Percentiles rank a stretch among this genome's conserved stretches.
Conservation (phyloP, 2,113 vertebrate species). For the Xenus cinereus region DNA sequence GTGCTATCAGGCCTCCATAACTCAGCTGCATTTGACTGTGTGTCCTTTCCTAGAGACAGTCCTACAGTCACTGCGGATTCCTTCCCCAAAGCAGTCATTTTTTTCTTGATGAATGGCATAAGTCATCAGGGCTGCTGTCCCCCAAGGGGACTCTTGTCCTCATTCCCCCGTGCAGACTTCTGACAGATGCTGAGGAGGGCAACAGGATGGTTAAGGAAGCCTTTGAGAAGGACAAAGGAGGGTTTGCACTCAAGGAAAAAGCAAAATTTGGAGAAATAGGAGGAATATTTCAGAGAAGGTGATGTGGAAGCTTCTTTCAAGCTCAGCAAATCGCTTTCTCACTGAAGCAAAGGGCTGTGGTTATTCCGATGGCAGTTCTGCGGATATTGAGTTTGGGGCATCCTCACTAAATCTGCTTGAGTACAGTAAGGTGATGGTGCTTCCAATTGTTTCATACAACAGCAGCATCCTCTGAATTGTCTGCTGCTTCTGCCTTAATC, state of each 20-base stretch:
- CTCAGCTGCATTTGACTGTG: neutral
- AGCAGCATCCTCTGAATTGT: slow-evolving; percentile 20
- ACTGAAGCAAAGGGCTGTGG: neutral
- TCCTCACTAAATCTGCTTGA: neutral
- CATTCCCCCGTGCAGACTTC: neutral
- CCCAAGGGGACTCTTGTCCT: neutral
- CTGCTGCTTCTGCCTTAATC: slow-evolving; percentile 51
- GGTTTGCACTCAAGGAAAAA: neutral
- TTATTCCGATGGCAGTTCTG: neutral
- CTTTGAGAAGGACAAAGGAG: neutral
- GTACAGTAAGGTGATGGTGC: neutral
- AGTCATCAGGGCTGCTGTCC: neutral
- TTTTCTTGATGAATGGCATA: neutral
- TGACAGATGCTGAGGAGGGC: neutral
- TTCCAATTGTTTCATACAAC: neutral
- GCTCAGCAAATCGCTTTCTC: neutral
- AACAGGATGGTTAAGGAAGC: neutral
- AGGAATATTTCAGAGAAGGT: neutral
- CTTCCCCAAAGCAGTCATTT: neutral
- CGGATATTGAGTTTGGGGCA: neutral
- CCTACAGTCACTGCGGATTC: neutral
- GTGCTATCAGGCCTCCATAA: neutral
- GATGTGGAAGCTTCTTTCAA: neutral
- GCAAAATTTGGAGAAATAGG: neutral
- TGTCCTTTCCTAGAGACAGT: neutral